Evolutionary conservation across 2,888 invertebrate genomes (phyloP).

Genomic region (Xanthorhoe designata): DNA sequence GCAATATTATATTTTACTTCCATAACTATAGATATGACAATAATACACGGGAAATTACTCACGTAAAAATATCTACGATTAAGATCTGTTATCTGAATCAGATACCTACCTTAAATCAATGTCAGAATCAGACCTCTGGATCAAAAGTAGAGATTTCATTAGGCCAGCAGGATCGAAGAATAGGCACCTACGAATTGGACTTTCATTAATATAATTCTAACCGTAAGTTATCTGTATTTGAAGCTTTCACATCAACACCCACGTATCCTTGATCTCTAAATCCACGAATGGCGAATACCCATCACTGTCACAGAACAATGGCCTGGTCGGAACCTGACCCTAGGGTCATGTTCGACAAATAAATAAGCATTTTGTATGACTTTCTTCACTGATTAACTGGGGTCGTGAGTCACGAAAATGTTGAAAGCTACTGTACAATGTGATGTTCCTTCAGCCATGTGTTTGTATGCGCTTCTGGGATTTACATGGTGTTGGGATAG

Average conservation of each 20-base stretch:
- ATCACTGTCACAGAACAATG: slow-evolving; percentile 61
- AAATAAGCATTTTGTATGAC: slow-evolving; percentile 78
- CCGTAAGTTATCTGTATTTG: slow-evolving; percentile 6
- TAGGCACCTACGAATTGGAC: slow-evolving; percentile 3
- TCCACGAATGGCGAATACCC: slow-evolving; percentile 48
- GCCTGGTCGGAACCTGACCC: slow-evolving; percentile 52
- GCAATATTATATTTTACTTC: not conserved
- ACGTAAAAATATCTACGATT: no score
- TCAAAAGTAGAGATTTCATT: not conserved
- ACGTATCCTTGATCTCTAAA: slow-evolving; percentile 44
- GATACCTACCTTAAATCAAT: no score
- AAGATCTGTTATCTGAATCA: no score
- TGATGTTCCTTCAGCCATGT: slow-evolving; percentile 54
- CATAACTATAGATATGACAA: no score
- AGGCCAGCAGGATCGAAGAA: not conserved
- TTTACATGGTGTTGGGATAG: slow-evolving; percentile 45
- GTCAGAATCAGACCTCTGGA: not conserved
- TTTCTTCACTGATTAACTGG: slow-evolving; percentile 75
- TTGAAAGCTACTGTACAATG: slow-evolving; percentile 72
- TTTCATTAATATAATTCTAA: slow-evolving; percentile 5
- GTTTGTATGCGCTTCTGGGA: slow-evolving; percentile 48
- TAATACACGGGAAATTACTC: no score
- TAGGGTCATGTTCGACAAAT: slow-evolving; percentile 71
- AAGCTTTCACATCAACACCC: slow-evolving; percentile 38
- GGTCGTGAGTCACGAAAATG: slow-evolving; percentile 82